Conservation (phyloP, 2,888 invertebrate species). For the Sisyra nigra region DNA sequence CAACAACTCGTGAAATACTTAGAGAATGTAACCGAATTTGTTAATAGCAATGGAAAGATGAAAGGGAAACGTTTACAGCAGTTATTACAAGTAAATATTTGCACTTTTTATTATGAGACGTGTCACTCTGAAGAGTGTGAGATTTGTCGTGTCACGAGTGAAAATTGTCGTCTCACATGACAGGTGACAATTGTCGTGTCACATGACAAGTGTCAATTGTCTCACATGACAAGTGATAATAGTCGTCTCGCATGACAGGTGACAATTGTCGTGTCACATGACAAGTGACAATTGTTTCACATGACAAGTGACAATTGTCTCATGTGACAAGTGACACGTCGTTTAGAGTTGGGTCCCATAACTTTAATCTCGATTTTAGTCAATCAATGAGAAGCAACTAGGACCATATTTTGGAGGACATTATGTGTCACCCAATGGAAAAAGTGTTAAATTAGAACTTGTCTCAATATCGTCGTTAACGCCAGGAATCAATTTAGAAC, state of each 20-base stretch:
- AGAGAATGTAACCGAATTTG: slow-evolving; percentile 41
- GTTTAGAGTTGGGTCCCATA: too few relatives aligned
- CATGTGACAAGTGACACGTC: too few relatives aligned
- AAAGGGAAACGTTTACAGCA: slow-evolving; percentile 54
- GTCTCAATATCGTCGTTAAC: slow-evolving; percentile 35
- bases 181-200: background rate
- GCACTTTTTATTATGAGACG: slow-evolving; percentile 12
- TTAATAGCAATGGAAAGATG: slow-evolving; percentile 51
- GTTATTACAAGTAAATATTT: slow-evolving; percentile 44
- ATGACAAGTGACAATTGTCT: too few relatives aligned
- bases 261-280: slow-evolving; percentile 16
- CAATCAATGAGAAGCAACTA: slow-evolving; percentile 47
- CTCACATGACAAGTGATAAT: too few relatives aligned
- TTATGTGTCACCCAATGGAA: slow-evolving; percentile 31
- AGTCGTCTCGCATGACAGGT: too few relatives aligned
- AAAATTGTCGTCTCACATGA: too few relatives aligned
- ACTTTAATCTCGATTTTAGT: slow-evolving; percentile 33
- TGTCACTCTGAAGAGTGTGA: too few relatives aligned
- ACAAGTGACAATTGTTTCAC: too few relatives aligned
- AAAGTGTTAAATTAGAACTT: slow-evolving; percentile 32
- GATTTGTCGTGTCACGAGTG: too few relatives aligned
- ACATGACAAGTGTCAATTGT: background rate
- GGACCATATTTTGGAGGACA: slow-evolving; percentile 48
- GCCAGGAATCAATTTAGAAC: slow-evolving; percentile 46
- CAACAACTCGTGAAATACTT: slow-evolving; percentile 47